These are phyloP conservation scores for Tuberolachnus salignus DNA, from an alignment of 2,888 invertebrate genomes.

Conservation along the genomic window DNA sequence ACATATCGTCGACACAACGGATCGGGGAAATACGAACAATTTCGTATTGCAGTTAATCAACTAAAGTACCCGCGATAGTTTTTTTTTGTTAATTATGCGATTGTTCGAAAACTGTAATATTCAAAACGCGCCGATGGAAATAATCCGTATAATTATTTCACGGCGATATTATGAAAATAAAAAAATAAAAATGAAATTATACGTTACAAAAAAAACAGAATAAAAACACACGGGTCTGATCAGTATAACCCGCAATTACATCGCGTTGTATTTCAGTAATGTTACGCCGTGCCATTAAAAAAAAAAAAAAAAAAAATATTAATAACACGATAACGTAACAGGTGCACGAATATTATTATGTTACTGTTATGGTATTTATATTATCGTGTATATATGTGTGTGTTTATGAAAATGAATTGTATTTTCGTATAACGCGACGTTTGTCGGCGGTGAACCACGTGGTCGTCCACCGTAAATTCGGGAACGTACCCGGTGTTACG, in stretches of 20 bases:
- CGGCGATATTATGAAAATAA: no score
- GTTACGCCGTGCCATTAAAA: no score
- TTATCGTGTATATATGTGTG: background rate
- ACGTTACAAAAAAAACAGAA: constrained; percentile 4
- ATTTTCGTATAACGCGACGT: constrained; percentile 35
- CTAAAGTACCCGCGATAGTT: no score
- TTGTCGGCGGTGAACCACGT: constrained; percentile 4
- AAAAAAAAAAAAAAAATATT: background rate
- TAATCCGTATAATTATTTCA: no score
- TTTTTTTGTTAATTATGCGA: no score
- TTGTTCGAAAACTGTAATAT: no score
- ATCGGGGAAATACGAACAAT: no score
- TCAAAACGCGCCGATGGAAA: no score
- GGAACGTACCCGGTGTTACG: constrained; percentile 1
- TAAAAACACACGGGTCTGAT: constrained; percentile 22
- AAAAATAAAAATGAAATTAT: background rate
- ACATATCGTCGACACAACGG: no score
- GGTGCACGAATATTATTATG: constrained; percentile 21
- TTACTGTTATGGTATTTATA: constrained; percentile 8
- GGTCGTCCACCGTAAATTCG: constrained; percentile 35
- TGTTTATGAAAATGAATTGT: constrained; percentile 43
- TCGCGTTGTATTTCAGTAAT: background rate
- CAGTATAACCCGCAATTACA: constrained; percentile 9
- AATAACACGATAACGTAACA: constrained; percentile 34
- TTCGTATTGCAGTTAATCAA: no score